phyloP scores from a whole-genome alignment of 2,113 vertebrate species.

The Elachura formosa region DNA sequence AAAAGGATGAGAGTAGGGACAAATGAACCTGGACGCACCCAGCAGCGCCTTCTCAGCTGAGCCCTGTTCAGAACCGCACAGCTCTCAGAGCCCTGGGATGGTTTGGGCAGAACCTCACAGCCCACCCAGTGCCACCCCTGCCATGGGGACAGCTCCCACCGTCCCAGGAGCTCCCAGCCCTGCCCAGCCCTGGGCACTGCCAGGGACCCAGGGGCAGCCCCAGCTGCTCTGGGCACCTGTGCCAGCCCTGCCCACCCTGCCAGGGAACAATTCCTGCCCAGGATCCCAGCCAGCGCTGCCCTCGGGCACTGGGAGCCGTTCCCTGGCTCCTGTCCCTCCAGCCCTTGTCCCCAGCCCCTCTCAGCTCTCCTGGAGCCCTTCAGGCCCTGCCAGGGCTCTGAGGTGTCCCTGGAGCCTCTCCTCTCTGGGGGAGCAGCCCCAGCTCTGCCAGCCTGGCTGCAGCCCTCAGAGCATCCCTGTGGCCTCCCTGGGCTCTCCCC shows the following conservation, averaged over 20 bases:
- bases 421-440: background rate
- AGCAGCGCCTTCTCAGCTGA: rapidly evolving
- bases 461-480: rapidly evolving
- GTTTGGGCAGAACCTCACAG: background rate
- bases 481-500: background rate
- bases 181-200: rapidly evolving
- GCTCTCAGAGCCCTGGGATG: background rate
- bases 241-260: background rate
- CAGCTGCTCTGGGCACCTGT: background rate
- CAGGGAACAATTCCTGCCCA: background rate
- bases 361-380: background rate
- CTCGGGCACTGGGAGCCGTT: background rate
- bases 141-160: background rate
- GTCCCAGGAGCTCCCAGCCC: background rate
- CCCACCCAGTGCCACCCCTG: rapidly evolving
- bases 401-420: background rate
- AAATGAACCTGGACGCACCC: background rate
- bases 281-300: background rate
- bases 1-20: background rate
- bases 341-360: background rate
- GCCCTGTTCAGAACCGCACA: background rate
- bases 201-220: background rate
- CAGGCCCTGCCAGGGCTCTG: background rate
- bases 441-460: background rate
- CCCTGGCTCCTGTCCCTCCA: background rate